phyloP scores from a whole-genome alignment of 2,113 vertebrate genomes.

The Sarotherodon lohbergeri region DNA sequence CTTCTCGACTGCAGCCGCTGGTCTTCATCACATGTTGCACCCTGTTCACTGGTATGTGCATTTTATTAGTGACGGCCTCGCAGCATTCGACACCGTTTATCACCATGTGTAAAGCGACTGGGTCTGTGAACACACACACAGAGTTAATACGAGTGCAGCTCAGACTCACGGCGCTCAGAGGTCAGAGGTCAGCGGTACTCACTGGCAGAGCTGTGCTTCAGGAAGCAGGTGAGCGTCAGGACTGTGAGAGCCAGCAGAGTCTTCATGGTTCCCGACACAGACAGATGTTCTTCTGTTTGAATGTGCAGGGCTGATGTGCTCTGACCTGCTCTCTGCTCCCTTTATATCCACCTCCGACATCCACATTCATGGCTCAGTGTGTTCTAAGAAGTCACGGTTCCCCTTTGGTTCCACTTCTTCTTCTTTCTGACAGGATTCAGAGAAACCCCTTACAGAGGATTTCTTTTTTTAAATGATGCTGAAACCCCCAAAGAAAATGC shows the following conservation, averaged over 20 bases:
- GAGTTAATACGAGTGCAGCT: not conserved
- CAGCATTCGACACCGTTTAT: not conserved
- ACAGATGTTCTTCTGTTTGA: not conserved
- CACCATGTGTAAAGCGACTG: accelerated
- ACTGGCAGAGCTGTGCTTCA: not conserved
- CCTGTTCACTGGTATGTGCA: accelerated
- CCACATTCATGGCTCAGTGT: not conserved
- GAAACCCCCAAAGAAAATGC: not conserved
- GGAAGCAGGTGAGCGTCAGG: no score
- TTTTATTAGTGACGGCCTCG: accelerated
- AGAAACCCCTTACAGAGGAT: not conserved
- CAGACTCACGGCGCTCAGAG: not conserved
- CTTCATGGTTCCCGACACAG: no score
- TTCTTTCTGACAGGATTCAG: not conserved
- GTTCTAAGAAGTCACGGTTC: not conserved
- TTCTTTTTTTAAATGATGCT: not conserved
- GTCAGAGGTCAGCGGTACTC: not conserved
- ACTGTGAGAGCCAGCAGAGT: no score
- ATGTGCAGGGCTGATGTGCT: not conserved
- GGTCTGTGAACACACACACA: not conserved
- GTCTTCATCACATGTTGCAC: accelerated
- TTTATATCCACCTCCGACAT: not conserved
- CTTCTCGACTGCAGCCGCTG: accelerated
- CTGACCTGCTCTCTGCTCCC: not conserved
- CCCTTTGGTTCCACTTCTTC: not conserved